Conservation (phyloP, 2,113 vertebrate species). For the Helogale parvula region DNA sequence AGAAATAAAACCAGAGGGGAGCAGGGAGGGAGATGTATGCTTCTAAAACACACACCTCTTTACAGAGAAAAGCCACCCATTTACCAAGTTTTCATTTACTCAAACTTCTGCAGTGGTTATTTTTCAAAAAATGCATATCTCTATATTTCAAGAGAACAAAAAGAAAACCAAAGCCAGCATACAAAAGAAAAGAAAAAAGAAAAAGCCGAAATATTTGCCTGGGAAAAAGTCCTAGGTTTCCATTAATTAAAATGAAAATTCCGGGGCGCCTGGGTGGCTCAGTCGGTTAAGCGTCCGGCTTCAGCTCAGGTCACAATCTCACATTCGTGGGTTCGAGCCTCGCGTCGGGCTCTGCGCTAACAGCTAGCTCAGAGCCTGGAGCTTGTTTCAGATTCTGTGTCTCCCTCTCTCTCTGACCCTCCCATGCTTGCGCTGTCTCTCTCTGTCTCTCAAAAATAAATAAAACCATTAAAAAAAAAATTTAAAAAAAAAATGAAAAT, state of each 20-base stretch:
- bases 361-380: too few species aligned
- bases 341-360: too few species aligned
- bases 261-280: too few species aligned
- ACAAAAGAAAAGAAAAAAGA: background rate
- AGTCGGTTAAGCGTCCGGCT: too few species aligned
- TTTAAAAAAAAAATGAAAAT: constrained; percentile 45
- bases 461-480: too few species aligned
- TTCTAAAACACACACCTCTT: background rate
- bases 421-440: too few species aligned
- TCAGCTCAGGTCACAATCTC: too few species aligned
- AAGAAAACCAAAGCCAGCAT: background rate
- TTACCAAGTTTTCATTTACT: constrained; percentile 23
- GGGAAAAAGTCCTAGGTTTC: background rate
- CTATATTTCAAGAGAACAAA: constrained; percentile 29
- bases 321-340: too few species aligned
- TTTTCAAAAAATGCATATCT: background rate
- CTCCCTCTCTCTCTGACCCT: too few species aligned
- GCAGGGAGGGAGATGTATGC: background rate
- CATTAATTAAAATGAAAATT: constrained; percentile 49
- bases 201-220: background rate
- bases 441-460: too few species aligned
- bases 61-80: background rate
- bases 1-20: background rate
- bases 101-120: constrained; percentile 21
- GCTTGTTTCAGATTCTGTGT: too few species aligned